A percentile compares a stretch with the other conserved stretches of the same genome.
These are phyloP conservation scores for Drosophila kanekoi DNA, from an alignment of 2,888 invertebrate species.

Conservation along the genomic window DNA sequence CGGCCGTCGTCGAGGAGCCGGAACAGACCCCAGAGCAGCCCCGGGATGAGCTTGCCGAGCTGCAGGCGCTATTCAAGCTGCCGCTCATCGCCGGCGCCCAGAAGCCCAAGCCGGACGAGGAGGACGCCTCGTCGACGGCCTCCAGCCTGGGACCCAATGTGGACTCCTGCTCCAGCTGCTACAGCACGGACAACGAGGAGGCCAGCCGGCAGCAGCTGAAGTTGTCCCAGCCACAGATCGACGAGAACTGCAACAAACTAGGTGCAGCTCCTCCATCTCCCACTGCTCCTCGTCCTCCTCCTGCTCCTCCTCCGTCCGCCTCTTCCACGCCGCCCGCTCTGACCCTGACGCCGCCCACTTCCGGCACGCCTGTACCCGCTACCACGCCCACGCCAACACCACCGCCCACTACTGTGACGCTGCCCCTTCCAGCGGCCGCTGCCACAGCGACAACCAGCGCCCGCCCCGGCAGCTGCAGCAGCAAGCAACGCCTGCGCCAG, in stretches of 20 bases:
- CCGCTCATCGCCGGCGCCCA: slow-evolving; percentile 72
- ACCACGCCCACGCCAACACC: slow-evolving; percentile 54
- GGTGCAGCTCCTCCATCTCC: neutral
- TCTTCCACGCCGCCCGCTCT: slow-evolving; percentile 62
- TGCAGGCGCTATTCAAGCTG: slow-evolving; percentile 80
- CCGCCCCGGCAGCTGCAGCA: slow-evolving; percentile 68
- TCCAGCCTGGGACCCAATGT: slow-evolving; percentile 90
- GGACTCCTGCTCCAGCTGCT: slow-evolving; percentile 88
- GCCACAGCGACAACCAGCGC: slow-evolving; percentile 34
- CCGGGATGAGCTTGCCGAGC: slow-evolving; percentile 59
- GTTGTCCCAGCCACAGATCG: slow-evolving; percentile 34
- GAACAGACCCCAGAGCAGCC: slow-evolving; percentile 32
- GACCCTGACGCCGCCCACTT: slow-evolving; percentile 63
- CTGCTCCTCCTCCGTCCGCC: slow-evolving; percentile 2
- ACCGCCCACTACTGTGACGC: slow-evolving; percentile 42
- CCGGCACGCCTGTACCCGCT: slow-evolving; percentile 39
- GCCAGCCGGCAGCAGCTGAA: slow-evolving; percentile 28
- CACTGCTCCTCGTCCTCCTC: neutral
- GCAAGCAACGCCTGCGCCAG: slow-evolving; percentile 53
- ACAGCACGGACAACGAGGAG: slow-evolving; percentile 85
- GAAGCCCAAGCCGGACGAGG: slow-evolving; percentile 55
- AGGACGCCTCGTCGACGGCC: slow-evolving; percentile 85
- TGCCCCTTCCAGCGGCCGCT: slow-evolving; percentile 47
- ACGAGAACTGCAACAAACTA: slow-evolving; percentile 67
- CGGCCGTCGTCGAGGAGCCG: slow-evolving; percentile 37